Percentiles rank a stretch among this genome's conserved stretches.
phyloP scores from a whole-genome alignment of 2,888 invertebrate genomes.

The Sialis lutaria region DNA sequence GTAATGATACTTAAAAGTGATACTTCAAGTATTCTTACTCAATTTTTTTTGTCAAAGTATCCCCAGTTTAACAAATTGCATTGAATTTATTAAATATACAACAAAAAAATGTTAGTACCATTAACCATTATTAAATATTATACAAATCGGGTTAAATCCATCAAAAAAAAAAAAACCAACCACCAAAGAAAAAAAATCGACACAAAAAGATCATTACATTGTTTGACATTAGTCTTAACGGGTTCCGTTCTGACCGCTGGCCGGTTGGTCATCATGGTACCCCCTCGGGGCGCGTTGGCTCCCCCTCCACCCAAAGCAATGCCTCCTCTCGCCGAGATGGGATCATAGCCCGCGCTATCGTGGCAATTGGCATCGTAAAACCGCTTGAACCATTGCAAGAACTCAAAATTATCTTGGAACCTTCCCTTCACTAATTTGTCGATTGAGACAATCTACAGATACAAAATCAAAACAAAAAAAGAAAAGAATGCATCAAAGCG shows the following conservation, averaged over 20 bases:
- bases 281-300: conserved; percentile 34
- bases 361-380: conserved; percentile 99
- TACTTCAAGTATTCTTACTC: no score
- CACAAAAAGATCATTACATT: conserved; percentile 15
- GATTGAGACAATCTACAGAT: conserved; percentile 73
- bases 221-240: conserved; percentile 31
- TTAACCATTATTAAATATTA: no score
- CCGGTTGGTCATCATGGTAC: conserved; percentile 28
- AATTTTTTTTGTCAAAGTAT: no score
- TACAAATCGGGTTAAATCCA: background rate
- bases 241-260: conserved; percentile 28
- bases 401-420: conserved; percentile 99
- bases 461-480: conserved; percentile 16
- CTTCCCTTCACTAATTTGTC: conserved; percentile 93
- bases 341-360: conserved; percentile 76
- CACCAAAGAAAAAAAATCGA: conserved; percentile 5
- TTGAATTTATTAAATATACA: no score
- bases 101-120: no score
- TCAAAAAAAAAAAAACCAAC: conserved; percentile 3
- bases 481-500: conserved; percentile 12
- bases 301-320: conserved; percentile 70
- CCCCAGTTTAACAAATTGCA: no score
- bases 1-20: no score
- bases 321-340: conserved; percentile 70
- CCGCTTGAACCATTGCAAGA: conserved; percentile 99